phyloP scores from a whole-genome alignment of 53 echinoderm and acorn worm species.

The Glandiceps talaboti region DNA sequence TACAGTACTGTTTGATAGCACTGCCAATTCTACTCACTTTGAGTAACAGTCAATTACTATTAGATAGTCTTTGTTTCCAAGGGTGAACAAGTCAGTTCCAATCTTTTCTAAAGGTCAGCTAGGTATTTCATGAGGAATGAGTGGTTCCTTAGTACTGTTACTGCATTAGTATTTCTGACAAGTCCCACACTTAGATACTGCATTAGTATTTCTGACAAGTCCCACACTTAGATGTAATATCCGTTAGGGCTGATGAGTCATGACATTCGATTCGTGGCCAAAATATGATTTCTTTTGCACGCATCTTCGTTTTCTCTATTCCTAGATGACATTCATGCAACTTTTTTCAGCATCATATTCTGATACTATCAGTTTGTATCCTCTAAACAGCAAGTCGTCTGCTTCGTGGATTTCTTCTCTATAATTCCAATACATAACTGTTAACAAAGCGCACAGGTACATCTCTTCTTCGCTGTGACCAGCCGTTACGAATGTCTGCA shows the following conservation, averaged over 20 bases:
- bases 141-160: neutral
- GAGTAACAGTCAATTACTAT: conserved; percentile 18
- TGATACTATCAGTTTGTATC: neutral
- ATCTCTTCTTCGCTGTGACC: neutral
- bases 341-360: neutral
- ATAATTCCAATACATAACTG: neutral
- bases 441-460: neutral
- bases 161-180: neutral
- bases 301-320: neutral
- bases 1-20: conserved; percentile 20
- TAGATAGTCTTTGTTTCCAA: conserved; percentile 12
- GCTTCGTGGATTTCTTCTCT: neutral
- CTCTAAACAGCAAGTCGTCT: neutral
- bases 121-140: neutral
- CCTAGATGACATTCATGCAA: neutral
- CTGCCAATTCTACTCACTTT: conserved; percentile 15
- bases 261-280: neutral
- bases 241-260: neutral
- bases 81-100: conserved; percentile 1
- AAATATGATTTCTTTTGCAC: neutral
- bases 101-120: neutral
- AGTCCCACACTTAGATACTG: neutral
- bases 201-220: neutral
- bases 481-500: neutral
- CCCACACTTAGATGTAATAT: neutral